phyloP scores from a whole-genome alignment of 2,797 vertebrate species.

The Tragopan temminckii region DNA sequence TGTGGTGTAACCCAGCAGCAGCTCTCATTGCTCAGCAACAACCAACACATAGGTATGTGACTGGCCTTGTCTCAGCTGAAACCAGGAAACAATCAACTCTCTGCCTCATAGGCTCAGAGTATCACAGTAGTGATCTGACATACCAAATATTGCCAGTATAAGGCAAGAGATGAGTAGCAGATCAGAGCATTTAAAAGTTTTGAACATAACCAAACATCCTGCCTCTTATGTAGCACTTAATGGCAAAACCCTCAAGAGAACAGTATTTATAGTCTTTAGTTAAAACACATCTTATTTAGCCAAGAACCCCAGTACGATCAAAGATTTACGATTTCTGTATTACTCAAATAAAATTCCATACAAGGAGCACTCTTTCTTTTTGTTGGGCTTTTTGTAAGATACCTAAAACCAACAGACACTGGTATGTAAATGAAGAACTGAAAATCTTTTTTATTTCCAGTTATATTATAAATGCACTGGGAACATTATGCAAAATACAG shows the following conservation, averaged over 20 bases:
- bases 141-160: not conserved
- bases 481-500: not conserved
- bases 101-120: not conserved
- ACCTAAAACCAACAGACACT: not conserved
- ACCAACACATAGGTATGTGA: too few species aligned
- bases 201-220: not conserved
- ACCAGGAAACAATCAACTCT: not conserved
- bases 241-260: not conserved
- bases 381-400: not conserved
- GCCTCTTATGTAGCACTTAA: not conserved
- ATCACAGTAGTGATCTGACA: not conserved
- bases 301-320: not conserved
- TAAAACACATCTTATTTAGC: not conserved
- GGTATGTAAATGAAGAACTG: not conserved
- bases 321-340: not conserved
- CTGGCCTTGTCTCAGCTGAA: not conserved
- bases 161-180: not conserved
- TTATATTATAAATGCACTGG: not conserved
- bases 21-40: too few species aligned
- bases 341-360: not conserved
- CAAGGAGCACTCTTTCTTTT: not conserved
- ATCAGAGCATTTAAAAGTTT: not conserved
- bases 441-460: not conserved
- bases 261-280: not conserved
- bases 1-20: too few species aligned